Conservation (phyloP, 2,888 invertebrate species). For the Agrochola litura region DNA sequence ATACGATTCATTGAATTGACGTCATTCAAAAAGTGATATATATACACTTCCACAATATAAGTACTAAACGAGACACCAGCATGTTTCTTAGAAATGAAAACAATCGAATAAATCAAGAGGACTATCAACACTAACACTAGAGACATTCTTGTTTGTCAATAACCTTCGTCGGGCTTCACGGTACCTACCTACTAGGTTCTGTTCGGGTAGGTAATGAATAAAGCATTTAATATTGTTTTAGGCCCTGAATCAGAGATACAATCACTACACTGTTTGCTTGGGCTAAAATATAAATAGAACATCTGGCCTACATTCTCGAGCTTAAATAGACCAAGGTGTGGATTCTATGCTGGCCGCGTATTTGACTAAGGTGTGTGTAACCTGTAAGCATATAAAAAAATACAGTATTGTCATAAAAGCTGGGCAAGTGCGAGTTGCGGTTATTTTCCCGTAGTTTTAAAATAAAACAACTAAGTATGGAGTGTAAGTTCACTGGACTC, state of each 20-base stretch:
- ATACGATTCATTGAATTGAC: neutral
- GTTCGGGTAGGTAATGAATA: constrained; percentile 37
- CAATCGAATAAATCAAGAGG: neutral
- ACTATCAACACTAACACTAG: neutral
- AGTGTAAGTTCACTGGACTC: constrained; percentile 22
- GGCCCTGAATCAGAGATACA: constrained; percentile 43
- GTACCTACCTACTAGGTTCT: neutral
- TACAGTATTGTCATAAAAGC: constrained; percentile 2
- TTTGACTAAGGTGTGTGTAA: constrained; percentile 20
- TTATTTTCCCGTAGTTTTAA: neutral
- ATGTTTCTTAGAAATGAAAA: neutral
- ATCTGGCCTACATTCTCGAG: constrained; percentile 53
- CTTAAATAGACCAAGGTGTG: constrained; percentile 30
- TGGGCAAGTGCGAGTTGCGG: neutral
- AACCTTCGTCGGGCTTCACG: neutral
- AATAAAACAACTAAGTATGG: neutral
- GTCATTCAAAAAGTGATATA: neutral
- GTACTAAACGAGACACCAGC: neutral
- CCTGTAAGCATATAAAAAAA: constrained; percentile 5
- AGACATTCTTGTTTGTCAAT: constrained; percentile 13
- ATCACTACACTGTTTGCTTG: constrained; percentile 33
- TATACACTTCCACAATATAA: neutral
- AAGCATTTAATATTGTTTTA: constrained; percentile 52
- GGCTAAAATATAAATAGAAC: constrained; percentile 51
- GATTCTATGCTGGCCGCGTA: constrained; percentile 6